phyloP scores from a whole-genome alignment of 2,797 vertebrate genomes.

The Cyclura pinguis region DNA sequence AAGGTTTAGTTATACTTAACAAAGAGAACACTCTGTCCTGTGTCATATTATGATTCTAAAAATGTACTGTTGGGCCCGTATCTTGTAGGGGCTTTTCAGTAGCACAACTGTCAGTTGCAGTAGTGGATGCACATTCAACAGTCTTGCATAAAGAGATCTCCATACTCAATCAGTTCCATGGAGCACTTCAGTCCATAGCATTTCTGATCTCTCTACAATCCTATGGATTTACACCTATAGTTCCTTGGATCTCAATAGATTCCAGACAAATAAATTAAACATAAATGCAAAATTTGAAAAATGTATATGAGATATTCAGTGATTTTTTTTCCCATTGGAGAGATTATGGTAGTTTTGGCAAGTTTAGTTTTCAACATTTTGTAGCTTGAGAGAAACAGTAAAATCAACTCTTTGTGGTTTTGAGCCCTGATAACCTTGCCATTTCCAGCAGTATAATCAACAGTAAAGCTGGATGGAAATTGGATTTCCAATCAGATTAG shows the following conservation, averaged over 20 bases:
- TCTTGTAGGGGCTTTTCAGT: too few species aligned
- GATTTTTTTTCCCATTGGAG: not conserved
- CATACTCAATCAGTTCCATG: too few species aligned
- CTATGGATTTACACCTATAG: too few species aligned
- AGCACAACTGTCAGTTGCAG: too few species aligned
- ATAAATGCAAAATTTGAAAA: not conserved
- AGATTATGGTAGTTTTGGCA: not conserved
- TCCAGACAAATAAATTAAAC: not conserved
- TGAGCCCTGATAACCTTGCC: too few species aligned
- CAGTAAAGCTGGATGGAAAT: not conserved
- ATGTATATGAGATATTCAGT: not conserved
- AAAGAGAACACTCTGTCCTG: not conserved
- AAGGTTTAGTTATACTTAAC: not conserved
- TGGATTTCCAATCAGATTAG: not conserved
- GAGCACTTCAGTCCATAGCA: too few species aligned
- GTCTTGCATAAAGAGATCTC: too few species aligned
- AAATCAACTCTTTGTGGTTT: not conserved
- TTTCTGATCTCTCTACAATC: too few species aligned
- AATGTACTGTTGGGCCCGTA: too few species aligned
- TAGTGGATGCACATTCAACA: too few species aligned
- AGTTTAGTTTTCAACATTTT: not conserved
- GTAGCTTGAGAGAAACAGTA: not conserved
- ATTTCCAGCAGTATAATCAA: not conserved
- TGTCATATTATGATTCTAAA: too few species aligned
- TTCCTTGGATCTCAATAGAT: not conserved